phyloP scores from a whole-genome alignment of 2,113 vertebrate species.

The Tetrao urogallus region DNA sequence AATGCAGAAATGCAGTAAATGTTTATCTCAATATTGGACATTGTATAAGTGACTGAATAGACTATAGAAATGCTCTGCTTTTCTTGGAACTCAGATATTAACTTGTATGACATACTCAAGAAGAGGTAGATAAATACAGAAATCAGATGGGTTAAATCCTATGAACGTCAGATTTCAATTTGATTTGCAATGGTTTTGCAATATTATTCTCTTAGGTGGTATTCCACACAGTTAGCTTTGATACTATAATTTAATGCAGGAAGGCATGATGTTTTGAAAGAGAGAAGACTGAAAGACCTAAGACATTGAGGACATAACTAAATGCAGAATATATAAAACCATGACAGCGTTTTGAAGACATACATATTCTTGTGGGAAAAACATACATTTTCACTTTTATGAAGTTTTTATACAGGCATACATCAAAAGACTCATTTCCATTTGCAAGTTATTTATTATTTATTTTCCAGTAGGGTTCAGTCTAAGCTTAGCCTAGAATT shows the following conservation, averaged over 20 bases:
- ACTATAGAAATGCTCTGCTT: not conserved
- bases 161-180: not conserved
- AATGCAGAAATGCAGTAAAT: conserved; percentile 11
- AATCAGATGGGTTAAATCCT: not conserved
- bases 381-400: not conserved
- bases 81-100: not conserved
- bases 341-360: not conserved
- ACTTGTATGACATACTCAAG: not conserved
- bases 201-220: not conserved
- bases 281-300: not conserved
- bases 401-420: not conserved
- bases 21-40: not conserved
- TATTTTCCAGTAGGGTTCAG: not conserved
- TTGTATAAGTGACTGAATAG: not conserved
- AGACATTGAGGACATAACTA: not conserved
- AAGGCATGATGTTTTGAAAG: not conserved
- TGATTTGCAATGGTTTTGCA: not conserved
- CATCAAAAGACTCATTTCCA: not conserved
- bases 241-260: not conserved
- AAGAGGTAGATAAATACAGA: not conserved
- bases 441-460: not conserved
- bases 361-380: not conserved
- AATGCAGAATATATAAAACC: not conserved
- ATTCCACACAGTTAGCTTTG: not conserved
- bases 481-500: not conserved